Conservation (phyloP, 2,797 vertebrate genomes). For the Dendrocincla fuliginosa region DNA sequence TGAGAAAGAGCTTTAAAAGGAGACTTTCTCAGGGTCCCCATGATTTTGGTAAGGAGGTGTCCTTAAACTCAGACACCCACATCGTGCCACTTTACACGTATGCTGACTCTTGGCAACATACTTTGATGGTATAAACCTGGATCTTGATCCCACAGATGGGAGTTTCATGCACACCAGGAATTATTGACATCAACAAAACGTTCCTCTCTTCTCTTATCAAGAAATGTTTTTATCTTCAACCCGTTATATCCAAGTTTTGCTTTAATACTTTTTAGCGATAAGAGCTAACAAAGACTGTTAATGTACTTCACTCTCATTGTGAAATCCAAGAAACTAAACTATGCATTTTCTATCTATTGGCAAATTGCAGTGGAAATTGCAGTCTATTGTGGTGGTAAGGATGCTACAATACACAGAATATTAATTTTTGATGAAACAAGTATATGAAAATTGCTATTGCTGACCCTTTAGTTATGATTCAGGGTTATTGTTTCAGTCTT, state of each 20-base stretch:
- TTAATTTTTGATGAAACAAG: not conserved
- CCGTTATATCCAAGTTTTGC: not conserved
- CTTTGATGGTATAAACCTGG: not conserved
- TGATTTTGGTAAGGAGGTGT: rapidly evolving
- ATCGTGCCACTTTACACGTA: too few species aligned
- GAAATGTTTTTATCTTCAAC: not conserved
- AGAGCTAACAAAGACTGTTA: not conserved
- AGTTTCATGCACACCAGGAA: not conserved
- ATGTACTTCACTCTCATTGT: not conserved
- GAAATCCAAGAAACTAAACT: not conserved
- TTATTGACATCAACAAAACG: not conserved
- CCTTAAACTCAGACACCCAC: rapidly evolving
- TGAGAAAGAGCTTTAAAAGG: not conserved
- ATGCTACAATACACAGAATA: not conserved
- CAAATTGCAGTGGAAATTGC: not conserved
- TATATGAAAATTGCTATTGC: not conserved
- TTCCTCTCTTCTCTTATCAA: not conserved
- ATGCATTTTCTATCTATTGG: not conserved
- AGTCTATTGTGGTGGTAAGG: not conserved
- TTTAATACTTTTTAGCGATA: not conserved
- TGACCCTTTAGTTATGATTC: not conserved
- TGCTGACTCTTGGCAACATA: rapidly evolving
- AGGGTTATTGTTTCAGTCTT: not conserved
- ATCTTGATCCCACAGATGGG: not conserved
- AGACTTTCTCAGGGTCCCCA: not conserved